Evolutionary conservation across 2,797 vertebrate genomes (phyloP).

Genomic region (Leuciscus waleckii): DNA sequence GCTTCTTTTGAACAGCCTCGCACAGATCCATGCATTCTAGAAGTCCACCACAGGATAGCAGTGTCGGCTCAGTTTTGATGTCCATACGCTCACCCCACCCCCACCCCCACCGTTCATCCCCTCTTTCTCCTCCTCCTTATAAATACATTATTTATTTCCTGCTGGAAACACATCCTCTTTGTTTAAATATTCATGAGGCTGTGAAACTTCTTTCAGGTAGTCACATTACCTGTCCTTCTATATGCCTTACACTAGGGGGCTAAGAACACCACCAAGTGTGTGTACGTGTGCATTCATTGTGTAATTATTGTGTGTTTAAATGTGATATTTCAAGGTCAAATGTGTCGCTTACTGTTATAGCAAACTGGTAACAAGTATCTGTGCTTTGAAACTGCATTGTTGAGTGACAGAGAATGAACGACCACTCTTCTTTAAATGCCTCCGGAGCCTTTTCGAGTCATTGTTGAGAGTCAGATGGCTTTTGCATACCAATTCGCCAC

Average conservation of each 20-base stretch:
- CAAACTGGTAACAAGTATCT: conserved; percentile 20
- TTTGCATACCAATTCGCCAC: conserved; percentile 22
- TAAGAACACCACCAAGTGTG: conserved; percentile 6
- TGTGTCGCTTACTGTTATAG: background rate
- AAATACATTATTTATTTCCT: conserved; percentile 15
- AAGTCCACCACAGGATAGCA: conserved; percentile 63
- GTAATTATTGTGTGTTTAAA: background rate
- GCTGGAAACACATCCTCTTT: conserved; percentile 40
- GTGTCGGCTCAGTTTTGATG: conserved; percentile 62
- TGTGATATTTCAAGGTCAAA: conserved; percentile 29
- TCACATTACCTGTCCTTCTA: conserved; percentile 39
- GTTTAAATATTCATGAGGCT: conserved; percentile 54
- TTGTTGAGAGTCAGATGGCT: conserved; percentile 9
- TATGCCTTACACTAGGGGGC: conserved; percentile 28
- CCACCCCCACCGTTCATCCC: conserved; percentile 34
- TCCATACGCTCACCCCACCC: conserved; percentile 28
- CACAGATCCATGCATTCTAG: conserved; percentile 43
- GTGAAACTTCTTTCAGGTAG: conserved; percentile 41
- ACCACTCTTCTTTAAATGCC: background rate
- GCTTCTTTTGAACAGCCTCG: background rate
- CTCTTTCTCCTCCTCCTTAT: conserved; percentile 35
- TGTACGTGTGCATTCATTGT: background rate
- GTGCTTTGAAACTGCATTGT: background rate
- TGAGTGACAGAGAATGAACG: background rate
- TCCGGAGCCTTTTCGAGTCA: background rate